Conservation (phyloP, 2,797 vertebrate genomes). For the Acipenser transmontanus region DNA sequence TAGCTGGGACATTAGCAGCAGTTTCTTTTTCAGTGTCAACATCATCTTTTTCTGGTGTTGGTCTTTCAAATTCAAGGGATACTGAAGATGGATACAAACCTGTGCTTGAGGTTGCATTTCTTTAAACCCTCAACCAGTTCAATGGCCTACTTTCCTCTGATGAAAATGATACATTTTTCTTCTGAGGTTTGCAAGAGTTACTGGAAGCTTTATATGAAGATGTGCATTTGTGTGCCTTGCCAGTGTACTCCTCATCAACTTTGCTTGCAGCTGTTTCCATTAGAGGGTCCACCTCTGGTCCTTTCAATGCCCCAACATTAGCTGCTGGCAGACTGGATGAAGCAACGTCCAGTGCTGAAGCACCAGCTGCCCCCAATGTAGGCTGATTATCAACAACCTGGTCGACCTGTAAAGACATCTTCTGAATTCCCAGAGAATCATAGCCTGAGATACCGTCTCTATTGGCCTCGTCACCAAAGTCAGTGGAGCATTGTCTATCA, state of each 20-base stretch:
- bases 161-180: not conserved
- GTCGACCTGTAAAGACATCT: conserved; percentile 14
- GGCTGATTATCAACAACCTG: no score
- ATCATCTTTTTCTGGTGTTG: conserved; percentile 3
- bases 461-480: conserved; percentile 3
- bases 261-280: no score
- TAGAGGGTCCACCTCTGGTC: not conserved
- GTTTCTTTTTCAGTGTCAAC: conserved; percentile 38
- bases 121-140: not conserved
- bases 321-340: not conserved
- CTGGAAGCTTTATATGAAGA: no score
- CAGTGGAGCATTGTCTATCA: conserved; percentile 25
- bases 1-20: conserved; percentile 5
- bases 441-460: rapidly evolving
- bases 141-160: not conserved
- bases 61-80: no score
- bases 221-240: no score
- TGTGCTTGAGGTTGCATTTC: no score
- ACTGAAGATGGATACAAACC: no score
- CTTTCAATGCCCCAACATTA: not conserved
- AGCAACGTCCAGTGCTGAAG: no score
- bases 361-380: no score
- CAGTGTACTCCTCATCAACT: no score
- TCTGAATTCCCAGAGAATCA: not conserved
- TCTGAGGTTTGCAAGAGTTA: not conserved